Evolutionary conservation across 2,888 invertebrate species (phyloP).

Genomic region (Oasisia sp.): DNA sequence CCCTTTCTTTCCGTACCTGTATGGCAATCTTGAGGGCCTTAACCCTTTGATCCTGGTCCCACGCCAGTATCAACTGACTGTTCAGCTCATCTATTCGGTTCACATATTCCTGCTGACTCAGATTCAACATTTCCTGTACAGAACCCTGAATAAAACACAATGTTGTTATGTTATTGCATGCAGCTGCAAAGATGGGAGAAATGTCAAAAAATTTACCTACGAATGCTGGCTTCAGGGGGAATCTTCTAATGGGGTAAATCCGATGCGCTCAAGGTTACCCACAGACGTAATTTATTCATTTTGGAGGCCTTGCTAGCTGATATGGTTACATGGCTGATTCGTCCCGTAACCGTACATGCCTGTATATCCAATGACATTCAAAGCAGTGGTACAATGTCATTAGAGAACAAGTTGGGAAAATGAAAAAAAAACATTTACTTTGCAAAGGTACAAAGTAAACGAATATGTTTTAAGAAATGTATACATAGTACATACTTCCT

Average conservation of each 20-base stretch:
- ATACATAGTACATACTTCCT: conserved; percentile 78
- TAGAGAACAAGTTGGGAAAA: not conserved
- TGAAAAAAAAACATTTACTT: not conserved
- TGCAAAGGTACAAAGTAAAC: conserved; percentile 17
- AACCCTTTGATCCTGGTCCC: conserved; percentile 89
- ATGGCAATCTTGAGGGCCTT: conserved; percentile 96
- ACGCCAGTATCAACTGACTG: conserved; percentile 88
- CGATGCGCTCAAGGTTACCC: too few species aligned
- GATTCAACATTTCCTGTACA: conserved; percentile 85
- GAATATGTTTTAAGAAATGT: not conserved
- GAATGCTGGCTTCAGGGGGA: too few species aligned
- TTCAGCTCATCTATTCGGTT: conserved; percentile 89
- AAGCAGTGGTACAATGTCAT: not conserved
- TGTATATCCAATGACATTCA: not conserved
- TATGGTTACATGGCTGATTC: not conserved
- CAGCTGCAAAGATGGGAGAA: too few species aligned
- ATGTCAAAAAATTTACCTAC: too few species aligned
- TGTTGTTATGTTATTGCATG: not conserved
- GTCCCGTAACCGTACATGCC: not conserved
- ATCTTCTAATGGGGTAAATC: too few species aligned
- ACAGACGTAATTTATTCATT: too few species aligned
- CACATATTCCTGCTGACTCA: conserved; percentile 93
- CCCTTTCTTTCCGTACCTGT: conserved; percentile 69
- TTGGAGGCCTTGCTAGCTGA: too few species aligned
- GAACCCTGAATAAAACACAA: conserved; percentile 53